Percentiles rank a stretch among this genome's conserved stretches.
Conservation (phyloP, 1,140 invertebrate species). For the silkworm (Bombyx mori) region DNA sequence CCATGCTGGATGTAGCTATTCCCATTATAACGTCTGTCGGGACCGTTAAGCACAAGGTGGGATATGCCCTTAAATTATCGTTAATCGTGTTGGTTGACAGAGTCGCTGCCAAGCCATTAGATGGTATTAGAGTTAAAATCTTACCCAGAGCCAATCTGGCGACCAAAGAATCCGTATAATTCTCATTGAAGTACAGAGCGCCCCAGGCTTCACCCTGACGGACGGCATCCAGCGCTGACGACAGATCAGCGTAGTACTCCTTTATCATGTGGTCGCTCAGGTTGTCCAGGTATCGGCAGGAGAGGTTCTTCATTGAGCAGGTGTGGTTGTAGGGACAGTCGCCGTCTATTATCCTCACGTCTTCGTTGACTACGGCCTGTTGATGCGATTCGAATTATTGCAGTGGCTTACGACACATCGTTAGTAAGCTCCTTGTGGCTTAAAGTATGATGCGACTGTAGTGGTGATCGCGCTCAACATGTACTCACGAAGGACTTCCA, state of each 20-base stretch:
- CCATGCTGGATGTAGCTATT: no score
- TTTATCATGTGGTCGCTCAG: constrained; percentile 78
- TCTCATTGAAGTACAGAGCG: constrained; percentile 86
- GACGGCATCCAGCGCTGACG: constrained; percentile 80
- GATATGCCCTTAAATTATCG: no score
- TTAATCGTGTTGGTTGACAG: no score
- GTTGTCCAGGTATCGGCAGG: constrained; percentile 82
- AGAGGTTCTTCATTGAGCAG: constrained; percentile 80
- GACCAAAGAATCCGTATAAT: constrained; percentile 87
- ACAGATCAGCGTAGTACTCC: constrained; percentile 77
- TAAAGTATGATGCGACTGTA: no score
- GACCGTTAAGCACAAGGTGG: no score
- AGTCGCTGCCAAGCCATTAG: no score
- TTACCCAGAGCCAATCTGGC: constrained; percentile 78
- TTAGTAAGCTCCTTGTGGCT: no score
- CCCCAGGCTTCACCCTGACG: constrained; percentile 86
- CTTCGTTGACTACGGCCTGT: constrained; percentile 86
- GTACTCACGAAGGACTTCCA: no score
- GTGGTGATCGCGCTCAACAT: no score
- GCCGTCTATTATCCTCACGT: constrained; percentile 75
- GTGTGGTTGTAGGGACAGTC: constrained; percentile 69
- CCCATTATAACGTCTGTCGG: no score
- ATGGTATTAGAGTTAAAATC: constrained; percentile 1
- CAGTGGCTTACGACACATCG: no score
- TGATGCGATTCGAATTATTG: neutral